These are phyloP conservation scores for Zootermopsis nevadensis DNA, from an alignment of 2,888 invertebrate species.

Conservation along the genomic window DNA sequence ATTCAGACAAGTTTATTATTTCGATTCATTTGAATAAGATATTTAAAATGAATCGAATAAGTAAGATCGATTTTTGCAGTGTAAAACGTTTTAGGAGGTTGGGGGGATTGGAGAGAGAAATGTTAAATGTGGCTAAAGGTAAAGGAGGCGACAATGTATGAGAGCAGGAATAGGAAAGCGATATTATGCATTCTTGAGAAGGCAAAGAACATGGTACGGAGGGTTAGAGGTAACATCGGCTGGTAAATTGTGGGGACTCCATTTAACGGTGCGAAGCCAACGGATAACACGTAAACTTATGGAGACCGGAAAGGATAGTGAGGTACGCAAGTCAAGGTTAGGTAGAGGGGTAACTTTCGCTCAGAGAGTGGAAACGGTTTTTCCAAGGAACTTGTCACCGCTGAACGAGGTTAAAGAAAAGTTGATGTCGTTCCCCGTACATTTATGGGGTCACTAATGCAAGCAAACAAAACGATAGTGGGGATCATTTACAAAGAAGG, in stretches of 20 bases:
- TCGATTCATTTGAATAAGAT: too few relatives aligned
- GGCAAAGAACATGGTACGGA: background rate
- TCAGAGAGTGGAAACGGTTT: background rate
- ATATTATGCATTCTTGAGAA: slow-evolving; percentile 27
- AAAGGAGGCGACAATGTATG: slow-evolving; percentile 9
- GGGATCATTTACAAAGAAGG: background rate
- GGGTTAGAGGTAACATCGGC: background rate
- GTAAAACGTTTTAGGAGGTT: background rate
- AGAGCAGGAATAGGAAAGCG: background rate
- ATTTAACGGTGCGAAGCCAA: background rate
- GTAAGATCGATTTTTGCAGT: background rate
- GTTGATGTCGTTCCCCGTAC: background rate
- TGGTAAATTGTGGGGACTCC: slow-evolving; percentile 21
- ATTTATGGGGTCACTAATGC: slow-evolving; percentile 2
- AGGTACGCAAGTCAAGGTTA: slow-evolving; percentile 1
- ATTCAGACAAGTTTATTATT: too few relatives aligned
- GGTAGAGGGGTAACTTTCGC: background rate
- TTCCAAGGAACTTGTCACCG: background rate
- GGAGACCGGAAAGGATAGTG: background rate
- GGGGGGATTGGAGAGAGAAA: too few relatives aligned
- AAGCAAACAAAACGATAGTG: background rate
- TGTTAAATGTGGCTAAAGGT: background rate
- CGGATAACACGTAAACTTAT: slow-evolving; percentile 18
- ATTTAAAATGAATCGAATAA: too few relatives aligned
- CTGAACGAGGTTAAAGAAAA: slow-evolving; percentile 3